phyloP scores from a whole-genome alignment of 2,113 vertebrate species.

The Syngnathus floridae region DNA sequence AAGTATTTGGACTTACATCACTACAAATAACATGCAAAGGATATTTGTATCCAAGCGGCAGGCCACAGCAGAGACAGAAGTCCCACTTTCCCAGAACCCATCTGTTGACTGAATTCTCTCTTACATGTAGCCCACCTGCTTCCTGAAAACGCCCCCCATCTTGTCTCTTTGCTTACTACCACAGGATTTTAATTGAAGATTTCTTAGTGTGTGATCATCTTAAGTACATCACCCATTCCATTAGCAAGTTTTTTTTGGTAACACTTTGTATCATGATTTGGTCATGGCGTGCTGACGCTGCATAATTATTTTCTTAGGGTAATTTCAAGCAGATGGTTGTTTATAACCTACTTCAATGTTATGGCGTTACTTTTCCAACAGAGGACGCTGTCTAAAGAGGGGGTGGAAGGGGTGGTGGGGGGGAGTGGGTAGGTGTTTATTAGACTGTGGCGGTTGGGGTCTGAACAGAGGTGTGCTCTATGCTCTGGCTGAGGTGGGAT shows the following conservation, averaged over 20 bases:
- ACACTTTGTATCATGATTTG: not conserved
- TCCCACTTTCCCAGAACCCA: constrained; percentile 61
- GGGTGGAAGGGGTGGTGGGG: not conserved
- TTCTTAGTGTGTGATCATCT: too few relatives aligned
- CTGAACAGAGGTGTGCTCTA: constrained; percentile 61
- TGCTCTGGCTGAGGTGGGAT: constrained; percentile 53
- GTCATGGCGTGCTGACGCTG: not conserved
- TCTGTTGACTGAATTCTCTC: constrained; percentile 42
- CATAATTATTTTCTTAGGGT: not conserved
- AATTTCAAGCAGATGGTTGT: constrained; percentile 6
- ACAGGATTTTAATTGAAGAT: constrained; percentile 19
- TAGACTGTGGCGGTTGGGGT: constrained; percentile 38
- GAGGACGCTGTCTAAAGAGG: constrained; percentile 26
- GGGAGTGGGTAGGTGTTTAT: constrained; percentile 26
- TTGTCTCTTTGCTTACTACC: constrained; percentile 25
- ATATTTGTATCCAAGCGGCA: constrained; percentile 19
- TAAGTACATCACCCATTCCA: too few relatives aligned
- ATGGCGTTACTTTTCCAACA: constrained; percentile 21
- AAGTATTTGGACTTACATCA: not conserved
- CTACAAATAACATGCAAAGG: constrained; percentile 9
- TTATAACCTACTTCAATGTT: not conserved
- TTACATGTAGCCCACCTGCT: constrained; percentile 45
- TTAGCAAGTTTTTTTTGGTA: too few relatives aligned
- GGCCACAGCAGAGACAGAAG: constrained; percentile 44
- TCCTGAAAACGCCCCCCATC: constrained; percentile 54